Conservation (phyloP, 1,140 invertebrate genomes). For the Holotrichia oblita region DNA sequence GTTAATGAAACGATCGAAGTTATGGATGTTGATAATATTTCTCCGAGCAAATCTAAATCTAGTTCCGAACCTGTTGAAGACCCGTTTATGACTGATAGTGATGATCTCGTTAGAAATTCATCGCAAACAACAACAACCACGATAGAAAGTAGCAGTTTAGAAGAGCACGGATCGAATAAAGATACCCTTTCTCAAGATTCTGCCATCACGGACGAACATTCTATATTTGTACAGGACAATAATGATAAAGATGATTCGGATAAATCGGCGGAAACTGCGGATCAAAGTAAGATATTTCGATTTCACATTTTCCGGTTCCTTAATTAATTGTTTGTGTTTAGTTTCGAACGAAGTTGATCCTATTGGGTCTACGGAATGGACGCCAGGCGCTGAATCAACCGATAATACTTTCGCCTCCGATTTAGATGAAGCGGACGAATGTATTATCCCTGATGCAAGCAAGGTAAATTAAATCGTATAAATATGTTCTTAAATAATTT, state of each 20-base stretch:
- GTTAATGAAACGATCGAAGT: background rate
- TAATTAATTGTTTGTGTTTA: conserved; percentile 50
- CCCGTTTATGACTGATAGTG: background rate
- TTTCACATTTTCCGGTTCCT: background rate
- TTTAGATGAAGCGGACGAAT: conserved; percentile 59
- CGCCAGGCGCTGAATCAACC: conserved; percentile 45
- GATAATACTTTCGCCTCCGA: conserved; percentile 36
- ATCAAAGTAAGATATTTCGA: background rate
- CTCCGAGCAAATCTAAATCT: background rate
- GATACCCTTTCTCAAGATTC: background rate
- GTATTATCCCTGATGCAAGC: conserved; percentile 68
- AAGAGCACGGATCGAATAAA: background rate
- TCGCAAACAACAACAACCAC: conserved; percentile 30
- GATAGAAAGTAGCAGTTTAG: background rate
- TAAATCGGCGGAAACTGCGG: conserved; percentile 46
- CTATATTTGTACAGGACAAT: conserved; percentile 49
- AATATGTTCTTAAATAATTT: conserved; percentile 66
- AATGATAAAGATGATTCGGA: conserved; percentile 49
- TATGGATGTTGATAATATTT: background rate
- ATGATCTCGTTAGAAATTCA: background rate
- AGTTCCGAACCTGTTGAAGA: background rate
- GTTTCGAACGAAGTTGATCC: conserved; percentile 48
- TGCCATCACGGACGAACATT: conserved; percentile 40
- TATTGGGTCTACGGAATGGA: conserved; percentile 32
- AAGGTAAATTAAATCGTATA: conserved; percentile 55